Conservation (phyloP, 2,888 invertebrate species). For the Chloroclysta siterata region DNA sequence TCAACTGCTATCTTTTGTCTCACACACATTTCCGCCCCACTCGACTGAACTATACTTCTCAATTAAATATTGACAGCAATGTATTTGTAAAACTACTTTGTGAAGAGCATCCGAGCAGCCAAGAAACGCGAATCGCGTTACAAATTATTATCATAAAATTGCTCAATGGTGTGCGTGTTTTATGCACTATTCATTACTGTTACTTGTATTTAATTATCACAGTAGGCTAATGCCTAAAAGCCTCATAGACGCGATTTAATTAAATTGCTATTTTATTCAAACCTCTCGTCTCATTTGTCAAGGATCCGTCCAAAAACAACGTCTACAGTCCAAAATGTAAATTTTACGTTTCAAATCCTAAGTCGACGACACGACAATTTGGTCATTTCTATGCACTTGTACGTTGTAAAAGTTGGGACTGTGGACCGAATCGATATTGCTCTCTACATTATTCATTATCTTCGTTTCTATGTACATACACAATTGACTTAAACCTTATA, state of each 20-base stretch:
- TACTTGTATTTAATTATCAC: constrained; percentile 43
- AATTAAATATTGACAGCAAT: constrained; percentile 29
- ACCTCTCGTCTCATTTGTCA: not conserved
- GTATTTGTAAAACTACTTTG: constrained; percentile 25
- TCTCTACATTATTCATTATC: constrained; percentile 10
- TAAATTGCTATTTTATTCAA: constrained; percentile 19
- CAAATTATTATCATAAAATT: constrained; percentile 19
- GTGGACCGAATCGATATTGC: constrained; percentile 16
- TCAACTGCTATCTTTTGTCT: not conserved
- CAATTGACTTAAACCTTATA: constrained; percentile 32
- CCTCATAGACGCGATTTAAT: constrained; percentile 33
- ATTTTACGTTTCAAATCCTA: constrained; percentile 18
- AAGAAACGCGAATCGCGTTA: constrained; percentile 14
- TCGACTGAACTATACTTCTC: constrained; percentile 20
- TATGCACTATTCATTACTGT: constrained; percentile 28
- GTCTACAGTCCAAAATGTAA: constrained; percentile 3
- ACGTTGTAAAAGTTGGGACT: constrained; percentile 17
- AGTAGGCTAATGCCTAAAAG: constrained; percentile 42
- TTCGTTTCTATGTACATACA: constrained; percentile 23
- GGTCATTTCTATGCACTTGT: constrained; percentile 28
- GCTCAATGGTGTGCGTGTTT: constrained; percentile 31
- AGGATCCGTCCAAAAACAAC: not conserved
- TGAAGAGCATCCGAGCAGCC: constrained; percentile 12
- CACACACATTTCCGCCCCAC: too few species aligned
- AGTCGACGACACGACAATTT: constrained; percentile 24